Evolutionary conservation across 2,113 vertebrate genomes (phyloP).

Genomic region (Sinocyclocheilus anophthalmus): DNA sequence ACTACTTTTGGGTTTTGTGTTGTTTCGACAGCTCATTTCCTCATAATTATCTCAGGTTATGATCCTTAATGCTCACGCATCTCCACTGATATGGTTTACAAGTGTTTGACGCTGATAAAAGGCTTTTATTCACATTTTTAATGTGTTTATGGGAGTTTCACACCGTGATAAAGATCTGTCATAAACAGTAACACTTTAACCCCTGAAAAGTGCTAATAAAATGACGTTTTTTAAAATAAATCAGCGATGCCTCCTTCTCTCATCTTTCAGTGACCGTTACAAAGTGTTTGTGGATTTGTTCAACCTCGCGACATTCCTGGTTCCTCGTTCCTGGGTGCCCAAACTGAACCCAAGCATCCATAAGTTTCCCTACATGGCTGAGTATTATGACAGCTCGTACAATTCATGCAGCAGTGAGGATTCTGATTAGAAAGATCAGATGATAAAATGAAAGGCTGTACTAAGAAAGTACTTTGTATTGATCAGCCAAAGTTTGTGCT

Average conservation of each 20-base stretch:
- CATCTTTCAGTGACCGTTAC: conserved; percentile 87
- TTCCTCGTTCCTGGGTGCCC: conserved; percentile 91
- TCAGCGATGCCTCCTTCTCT: not conserved
- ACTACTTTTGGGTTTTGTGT: not conserved
- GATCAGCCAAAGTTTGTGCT: conserved; percentile 4
- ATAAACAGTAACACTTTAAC: not conserved
- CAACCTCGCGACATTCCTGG: conserved; percentile 93
- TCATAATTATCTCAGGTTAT: not conserved
- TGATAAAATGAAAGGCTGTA: not conserved
- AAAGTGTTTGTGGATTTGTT: conserved; percentile 98
- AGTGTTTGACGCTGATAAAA: not conserved
- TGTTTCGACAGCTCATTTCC: conserved; percentile 18
- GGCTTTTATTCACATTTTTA: not conserved
- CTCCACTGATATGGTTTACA: not conserved
- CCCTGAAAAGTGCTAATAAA: not conserved
- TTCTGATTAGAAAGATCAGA: conserved; percentile 78
- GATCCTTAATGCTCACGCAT: not conserved
- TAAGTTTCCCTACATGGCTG: conserved; percentile 89
- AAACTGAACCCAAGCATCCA: conserved; percentile 89
- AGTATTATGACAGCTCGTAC: conserved; percentile 94
- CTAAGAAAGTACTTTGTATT: not conserved
- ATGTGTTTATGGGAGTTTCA: not conserved
- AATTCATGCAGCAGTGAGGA: conserved; percentile 89
- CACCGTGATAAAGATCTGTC: not conserved
- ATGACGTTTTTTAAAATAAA: not conserved